A percentile compares a stretch with the other conserved stretches of the same genome.
phyloP scores from a whole-genome alignment of 2,888 invertebrate genomes.

The Hemaris fuciformis region DNA sequence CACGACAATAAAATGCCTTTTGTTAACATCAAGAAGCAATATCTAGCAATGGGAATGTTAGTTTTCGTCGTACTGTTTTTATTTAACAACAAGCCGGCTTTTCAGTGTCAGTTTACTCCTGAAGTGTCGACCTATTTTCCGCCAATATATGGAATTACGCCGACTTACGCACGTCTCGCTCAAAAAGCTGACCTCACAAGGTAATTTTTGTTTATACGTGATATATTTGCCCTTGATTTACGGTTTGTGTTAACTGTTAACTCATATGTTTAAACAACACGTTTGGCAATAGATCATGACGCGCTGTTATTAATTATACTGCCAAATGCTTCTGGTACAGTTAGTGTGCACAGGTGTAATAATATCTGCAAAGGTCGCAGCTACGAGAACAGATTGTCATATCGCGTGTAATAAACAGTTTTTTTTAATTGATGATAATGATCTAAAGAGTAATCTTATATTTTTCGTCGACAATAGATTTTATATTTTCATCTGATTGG shows the following conservation, averaged over 20 bases:
- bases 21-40: conserved; percentile 74
- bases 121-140: conserved; percentile 77
- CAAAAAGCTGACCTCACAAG: conserved; percentile 97
- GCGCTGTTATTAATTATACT: background rate
- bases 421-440: no score
- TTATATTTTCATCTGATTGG: no score
- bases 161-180: conserved; percentile 92
- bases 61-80: conserved; percentile 70
- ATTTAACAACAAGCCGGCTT: conserved; percentile 67
- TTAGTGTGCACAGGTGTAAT: background rate
- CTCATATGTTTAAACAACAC: conserved; percentile 21
- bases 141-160: conserved; percentile 94
- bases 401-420: background rate
- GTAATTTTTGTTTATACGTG: conserved; percentile 65
- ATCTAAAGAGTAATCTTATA: no score
- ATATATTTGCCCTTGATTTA: conserved; percentile 60
- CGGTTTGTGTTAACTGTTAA: conserved; percentile 18
- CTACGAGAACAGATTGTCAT: background rate
- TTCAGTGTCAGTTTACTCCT: conserved; percentile 69
- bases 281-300: conserved; percentile 30
- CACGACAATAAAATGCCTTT: conserved; percentile 66
- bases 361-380: no score
- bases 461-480: no score
- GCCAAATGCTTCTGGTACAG: background rate
- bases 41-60: conserved; percentile 71